Conservation (phyloP, 2,797 vertebrate species). For the Trichosurus vulpecula region DNA sequence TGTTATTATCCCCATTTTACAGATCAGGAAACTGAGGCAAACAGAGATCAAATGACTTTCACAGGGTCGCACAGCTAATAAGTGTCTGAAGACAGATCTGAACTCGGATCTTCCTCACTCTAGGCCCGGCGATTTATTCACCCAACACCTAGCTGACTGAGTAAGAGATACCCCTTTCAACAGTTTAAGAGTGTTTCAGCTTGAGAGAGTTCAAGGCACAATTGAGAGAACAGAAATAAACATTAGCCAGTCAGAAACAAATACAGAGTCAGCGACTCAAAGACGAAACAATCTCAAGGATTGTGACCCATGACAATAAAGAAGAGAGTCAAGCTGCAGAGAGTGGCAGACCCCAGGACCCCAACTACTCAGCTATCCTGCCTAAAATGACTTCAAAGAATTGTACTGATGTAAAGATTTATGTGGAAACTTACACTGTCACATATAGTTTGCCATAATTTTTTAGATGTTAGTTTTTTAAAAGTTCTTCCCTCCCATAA, state of each 20-base stretch:
- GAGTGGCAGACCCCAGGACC: neutral
- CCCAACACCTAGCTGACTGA: neutral
- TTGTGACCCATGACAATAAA: neutral
- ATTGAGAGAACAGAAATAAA: neutral
- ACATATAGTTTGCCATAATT: neutral
- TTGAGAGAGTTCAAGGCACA: neutral
- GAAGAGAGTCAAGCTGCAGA: neutral
- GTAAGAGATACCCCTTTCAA: neutral
- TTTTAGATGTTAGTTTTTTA: neutral
- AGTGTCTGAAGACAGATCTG: neutral
- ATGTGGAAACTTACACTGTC: neutral
- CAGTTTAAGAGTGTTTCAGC: neutral
- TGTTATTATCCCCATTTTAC: neutral
- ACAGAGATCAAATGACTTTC: neutral
- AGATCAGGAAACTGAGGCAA: neutral
- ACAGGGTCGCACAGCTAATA: neutral
- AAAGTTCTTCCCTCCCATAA: constrained; percentile 26
- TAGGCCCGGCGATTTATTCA: neutral
- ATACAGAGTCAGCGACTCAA: neutral
- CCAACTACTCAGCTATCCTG: neutral
- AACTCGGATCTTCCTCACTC: neutral
- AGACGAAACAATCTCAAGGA: neutral
- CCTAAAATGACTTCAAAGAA: neutral
- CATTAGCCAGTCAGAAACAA: neutral
- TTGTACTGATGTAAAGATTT: rapidly evolving